phyloP scores from a whole-genome alignment of 2,888 invertebrate species.

The Candidula unifasciata region DNA sequence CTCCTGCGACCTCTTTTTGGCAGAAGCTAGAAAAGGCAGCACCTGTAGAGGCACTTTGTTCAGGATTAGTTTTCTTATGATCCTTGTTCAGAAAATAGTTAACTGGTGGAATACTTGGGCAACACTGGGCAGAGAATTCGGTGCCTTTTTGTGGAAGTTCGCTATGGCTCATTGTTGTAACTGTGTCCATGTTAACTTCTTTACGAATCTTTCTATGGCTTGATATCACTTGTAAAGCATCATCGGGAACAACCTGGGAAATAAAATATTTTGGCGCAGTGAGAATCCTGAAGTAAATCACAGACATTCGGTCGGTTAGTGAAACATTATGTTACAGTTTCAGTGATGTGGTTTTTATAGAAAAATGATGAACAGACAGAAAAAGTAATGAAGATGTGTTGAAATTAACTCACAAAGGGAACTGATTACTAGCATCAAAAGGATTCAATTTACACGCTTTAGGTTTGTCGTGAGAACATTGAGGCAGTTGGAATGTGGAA shows the following conservation, averaged over 20 bases:
- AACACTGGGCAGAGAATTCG: background rate
- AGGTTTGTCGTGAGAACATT: too few species aligned
- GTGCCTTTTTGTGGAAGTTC: background rate
- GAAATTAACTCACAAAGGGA: too few species aligned
- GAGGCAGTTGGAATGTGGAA: too few species aligned
- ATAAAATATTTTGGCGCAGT: background rate
- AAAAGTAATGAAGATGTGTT: too few species aligned
- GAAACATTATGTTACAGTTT: too few species aligned
- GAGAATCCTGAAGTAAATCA: too few species aligned
- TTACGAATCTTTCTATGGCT: slow-evolving; percentile 12
- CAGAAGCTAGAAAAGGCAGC: background rate
- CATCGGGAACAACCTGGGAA: slow-evolving; percentile 36
- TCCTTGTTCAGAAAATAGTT: background rate
- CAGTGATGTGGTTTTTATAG: too few species aligned
- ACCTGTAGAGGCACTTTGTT: background rate
- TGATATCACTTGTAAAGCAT: slow-evolving; percentile 10
- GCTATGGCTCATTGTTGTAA: background rate
- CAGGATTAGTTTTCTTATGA: background rate
- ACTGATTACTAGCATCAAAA: too few species aligned
- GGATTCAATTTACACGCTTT: too few species aligned
- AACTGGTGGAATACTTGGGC: background rate
- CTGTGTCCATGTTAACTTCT: background rate
- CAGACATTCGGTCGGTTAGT: too few species aligned
- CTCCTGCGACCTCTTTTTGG: background rate
- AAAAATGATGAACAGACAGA: too few species aligned